These are phyloP conservation scores for Acanthopagrus latus DNA, from an alignment of 2,797 vertebrate genomes.

Conservation along the genomic window DNA sequence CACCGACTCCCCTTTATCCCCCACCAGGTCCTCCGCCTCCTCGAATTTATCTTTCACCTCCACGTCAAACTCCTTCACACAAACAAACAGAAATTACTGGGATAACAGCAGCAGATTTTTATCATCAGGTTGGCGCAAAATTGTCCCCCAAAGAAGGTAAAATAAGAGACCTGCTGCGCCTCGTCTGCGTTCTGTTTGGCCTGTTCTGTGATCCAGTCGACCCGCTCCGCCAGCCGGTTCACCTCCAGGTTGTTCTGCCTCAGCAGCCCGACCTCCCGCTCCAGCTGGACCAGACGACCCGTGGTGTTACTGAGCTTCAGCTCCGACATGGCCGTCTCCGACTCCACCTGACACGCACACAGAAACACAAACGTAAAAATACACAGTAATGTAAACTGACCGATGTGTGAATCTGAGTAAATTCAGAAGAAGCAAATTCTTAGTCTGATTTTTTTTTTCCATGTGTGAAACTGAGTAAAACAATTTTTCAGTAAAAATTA, in stretches of 20 bases:
- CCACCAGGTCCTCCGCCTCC: conserved; percentile 86
- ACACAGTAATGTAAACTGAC: neutral
- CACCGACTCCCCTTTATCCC: conserved; percentile 87
- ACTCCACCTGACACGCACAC: conserved; percentile 87
- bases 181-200: conserved; percentile 84
- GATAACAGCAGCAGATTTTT: neutral
- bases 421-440: too few relatives aligned
- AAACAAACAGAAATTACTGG: conserved; percentile 1
- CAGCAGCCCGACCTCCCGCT: conserved; percentile 87
- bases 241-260: conserved; percentile 86
- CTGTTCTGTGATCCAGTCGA: conserved; percentile 74
- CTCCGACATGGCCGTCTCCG: conserved; percentile 90
- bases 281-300: conserved; percentile 87
- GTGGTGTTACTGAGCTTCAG: conserved; percentile 90
- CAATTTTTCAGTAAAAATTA: too few relatives aligned
- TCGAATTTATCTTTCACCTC: conserved; percentile 88
- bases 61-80: conserved; percentile 85
- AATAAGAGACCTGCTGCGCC: conserved; percentile 86
- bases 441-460: too few relatives aligned
- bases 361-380: neutral
- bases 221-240: conserved; percentile 70
- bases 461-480: too few relatives aligned
- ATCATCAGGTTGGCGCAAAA: neutral
- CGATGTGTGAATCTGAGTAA: too few relatives aligned
- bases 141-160: neutral